Conservation (phyloP, 2,113 vertebrate species). For the Columba janthina region DNA sequence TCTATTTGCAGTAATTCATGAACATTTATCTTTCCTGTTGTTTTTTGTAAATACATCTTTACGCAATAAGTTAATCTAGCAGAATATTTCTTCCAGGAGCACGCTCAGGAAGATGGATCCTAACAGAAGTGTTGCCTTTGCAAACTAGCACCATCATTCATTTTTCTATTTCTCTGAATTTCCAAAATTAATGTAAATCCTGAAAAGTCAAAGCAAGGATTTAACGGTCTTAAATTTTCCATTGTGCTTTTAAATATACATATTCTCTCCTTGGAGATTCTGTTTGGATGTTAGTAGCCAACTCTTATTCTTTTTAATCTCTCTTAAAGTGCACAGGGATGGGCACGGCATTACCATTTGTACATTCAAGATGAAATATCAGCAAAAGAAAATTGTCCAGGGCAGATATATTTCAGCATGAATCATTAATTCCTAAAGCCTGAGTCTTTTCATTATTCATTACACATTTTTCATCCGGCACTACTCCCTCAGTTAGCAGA, state of each 20-base stretch:
- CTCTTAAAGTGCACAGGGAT: background rate
- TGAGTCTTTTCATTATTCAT: slow-evolving; percentile 38
- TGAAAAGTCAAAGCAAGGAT: slow-evolving; percentile 22
- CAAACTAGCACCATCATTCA: background rate
- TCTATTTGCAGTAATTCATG: background rate
- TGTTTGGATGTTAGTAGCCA: background rate
- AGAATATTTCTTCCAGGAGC: background rate
- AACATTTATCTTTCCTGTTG: background rate
- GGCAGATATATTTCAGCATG: slow-evolving; percentile 47
- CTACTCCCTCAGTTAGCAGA: background rate
- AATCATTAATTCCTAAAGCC: slow-evolving; percentile 55
- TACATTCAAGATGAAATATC: background rate
- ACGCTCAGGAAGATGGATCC: background rate
- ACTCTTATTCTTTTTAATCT: slow-evolving; percentile 15
- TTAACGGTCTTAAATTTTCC: slow-evolving; percentile 23
- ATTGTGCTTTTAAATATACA: slow-evolving; percentile 13
- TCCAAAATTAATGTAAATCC: slow-evolving; percentile 21
- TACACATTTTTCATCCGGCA: slow-evolving; percentile 4
- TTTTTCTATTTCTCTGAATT: background rate
- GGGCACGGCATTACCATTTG: background rate
- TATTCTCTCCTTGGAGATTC: background rate
- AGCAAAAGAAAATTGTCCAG: slow-evolving; percentile 50
- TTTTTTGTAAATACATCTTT: background rate
- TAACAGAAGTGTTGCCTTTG: background rate
- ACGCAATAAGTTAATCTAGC: background rate